A percentile compares a stretch with the other conserved stretches of the same genome.
Conservation (phyloP, 2,888 invertebrate species). For the Drosophila longiperda region DNA sequence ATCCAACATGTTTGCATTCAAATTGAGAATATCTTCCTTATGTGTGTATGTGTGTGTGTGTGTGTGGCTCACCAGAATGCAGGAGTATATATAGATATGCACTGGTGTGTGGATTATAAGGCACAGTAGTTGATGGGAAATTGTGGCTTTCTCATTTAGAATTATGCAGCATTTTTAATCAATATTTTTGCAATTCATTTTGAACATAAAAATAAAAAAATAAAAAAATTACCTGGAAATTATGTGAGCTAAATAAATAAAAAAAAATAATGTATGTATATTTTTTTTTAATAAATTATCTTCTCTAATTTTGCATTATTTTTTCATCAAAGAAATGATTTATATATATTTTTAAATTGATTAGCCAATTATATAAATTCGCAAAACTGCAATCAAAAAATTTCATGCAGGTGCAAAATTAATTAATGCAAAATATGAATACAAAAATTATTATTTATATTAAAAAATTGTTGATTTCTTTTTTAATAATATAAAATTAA, state of each 20-base stretch:
- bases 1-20: constrained; percentile 78
- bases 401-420: background rate
- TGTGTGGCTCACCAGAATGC: constrained; percentile 3
- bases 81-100: constrained; percentile 11
- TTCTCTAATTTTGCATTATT: too few species aligned
- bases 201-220: background rate
- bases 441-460: background rate
- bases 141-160: background rate
- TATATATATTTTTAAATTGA: background rate
- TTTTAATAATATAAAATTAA: background rate
- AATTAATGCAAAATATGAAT: background rate
- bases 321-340: background rate
- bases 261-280: background rate
- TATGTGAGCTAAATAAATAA: background rate
- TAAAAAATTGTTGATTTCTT: background rate
- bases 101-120: constrained; percentile 29
- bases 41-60: constrained; percentile 17
- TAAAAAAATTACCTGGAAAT: background rate
- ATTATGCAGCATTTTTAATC: background rate
- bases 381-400: background rate
- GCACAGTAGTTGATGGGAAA: constrained; percentile 13
- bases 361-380: background rate
- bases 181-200: background rate
- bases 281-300: background rate
- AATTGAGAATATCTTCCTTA: constrained; percentile 69